Evolutionary conservation across 1,140 invertebrate species (phyloP), one percentile per base, ranked within the genome.

Genomic region (Diplogasteroides magnus): DNA sequence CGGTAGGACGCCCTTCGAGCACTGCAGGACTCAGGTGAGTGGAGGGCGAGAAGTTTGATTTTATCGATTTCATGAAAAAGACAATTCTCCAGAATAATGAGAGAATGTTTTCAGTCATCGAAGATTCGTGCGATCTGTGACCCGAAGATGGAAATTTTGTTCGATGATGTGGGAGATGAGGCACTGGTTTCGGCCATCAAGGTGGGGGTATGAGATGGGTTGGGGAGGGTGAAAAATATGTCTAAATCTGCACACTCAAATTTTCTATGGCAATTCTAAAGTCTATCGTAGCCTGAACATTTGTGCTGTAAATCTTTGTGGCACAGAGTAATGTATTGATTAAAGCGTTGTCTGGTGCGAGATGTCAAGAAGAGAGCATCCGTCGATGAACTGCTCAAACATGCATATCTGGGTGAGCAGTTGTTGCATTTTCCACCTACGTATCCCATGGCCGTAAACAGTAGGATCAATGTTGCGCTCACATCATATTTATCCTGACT

Each of bases 1-100:
- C 84, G 90, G 92, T 1, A 86, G 87, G 64, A 93, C 93, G 0
- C 95, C 95, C 2, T 98, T 97, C 84, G 88, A 91, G 37, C 89
- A 94, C 81, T 88, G 95, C 58, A 87, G 87, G 15, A 48, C 6
- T 48, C 6, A 6, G 37, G 37, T 48, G 19, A 11, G 37, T 6
- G 19, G 37, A 48, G 37, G 37, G 37, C 19, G n/a, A n/a, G n/a
- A n/a, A n/a, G n/a, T n/a, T n/a, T n/a, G n/a, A n/a, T n/a, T n/a
- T n/a, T n/a, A n/a, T n/a, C n/a, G n/a, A n/a, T n/a, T n/a, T n/a
- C n/a, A n/a, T n/a, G n/a, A n/a, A n/a, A n/a, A n/a, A n/a, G n/a
- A n/a, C n/a, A n/a, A n/a, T n/a, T n/a, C n/a, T n/a, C n/a, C n/a
- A n/a, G n/a, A n/a, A n/a, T n/a, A n/a, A n/a, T n/a, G n/a, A n/a